Conservation (phyloP, 2,797 vertebrate genomes). For the Hypotaenidia okinawae region DNA sequence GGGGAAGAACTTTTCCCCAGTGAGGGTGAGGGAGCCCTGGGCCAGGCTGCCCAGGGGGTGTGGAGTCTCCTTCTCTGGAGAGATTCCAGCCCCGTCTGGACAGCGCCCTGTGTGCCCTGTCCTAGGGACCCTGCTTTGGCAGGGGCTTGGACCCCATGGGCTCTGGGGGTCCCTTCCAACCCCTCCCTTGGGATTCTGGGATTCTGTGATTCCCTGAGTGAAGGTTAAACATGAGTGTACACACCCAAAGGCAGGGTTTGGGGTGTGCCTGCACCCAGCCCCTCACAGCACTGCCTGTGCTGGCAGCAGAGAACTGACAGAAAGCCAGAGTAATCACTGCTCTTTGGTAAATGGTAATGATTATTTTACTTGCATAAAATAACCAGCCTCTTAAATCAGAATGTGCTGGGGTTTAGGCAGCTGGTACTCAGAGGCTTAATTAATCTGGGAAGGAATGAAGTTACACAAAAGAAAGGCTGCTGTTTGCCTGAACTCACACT, state of each 20-base stretch:
- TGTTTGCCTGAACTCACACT: background rate
- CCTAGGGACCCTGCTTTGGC: too few species aligned
- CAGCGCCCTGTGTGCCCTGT: too few species aligned
- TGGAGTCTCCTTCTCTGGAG: too few species aligned
- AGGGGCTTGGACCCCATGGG: too few species aligned
- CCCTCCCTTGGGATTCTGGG: too few species aligned
- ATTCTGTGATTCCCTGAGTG: background rate
- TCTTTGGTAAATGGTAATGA: conserved; percentile 18
- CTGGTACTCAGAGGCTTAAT: conserved; percentile 31
- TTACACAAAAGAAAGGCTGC: background rate
- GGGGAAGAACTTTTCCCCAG: too few species aligned
- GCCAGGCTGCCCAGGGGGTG: too few species aligned
- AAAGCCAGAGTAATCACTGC: conserved; percentile 22
- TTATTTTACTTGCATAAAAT: conserved; percentile 57
- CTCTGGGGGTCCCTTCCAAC: too few species aligned
- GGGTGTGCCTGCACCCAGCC: background rate
- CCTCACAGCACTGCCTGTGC: accelerated
- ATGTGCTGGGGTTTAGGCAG: background rate
- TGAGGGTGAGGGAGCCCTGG: too few species aligned
- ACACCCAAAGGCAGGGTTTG: accelerated
- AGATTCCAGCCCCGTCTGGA: too few species aligned
- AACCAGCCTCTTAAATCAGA: conserved; percentile 38
- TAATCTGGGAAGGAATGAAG: background rate
- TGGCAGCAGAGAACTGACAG: background rate
- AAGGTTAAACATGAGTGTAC: accelerated